Evolutionary conservation across 2,888 invertebrate species (phyloP).

Genomic region (Caenorhabditis uteleia): DNA sequence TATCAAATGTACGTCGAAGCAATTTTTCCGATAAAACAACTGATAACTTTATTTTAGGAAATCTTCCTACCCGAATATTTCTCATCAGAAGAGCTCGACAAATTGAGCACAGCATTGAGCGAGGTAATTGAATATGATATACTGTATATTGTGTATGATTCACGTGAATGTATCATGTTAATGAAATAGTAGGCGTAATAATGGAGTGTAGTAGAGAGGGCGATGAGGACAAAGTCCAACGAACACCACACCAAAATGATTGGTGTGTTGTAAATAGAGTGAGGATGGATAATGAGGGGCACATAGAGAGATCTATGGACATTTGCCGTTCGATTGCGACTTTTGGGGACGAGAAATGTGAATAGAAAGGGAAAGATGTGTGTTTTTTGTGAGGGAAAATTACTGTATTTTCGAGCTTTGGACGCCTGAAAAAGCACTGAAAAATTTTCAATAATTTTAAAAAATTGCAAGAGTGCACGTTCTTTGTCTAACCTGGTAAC

Average conservation of each 20-base stretch:
- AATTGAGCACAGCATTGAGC: constrained; percentile 64
- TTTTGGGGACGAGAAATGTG: too few species aligned
- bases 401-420: too few species aligned
- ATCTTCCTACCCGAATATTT: constrained; percentile 35
- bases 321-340: too few species aligned
- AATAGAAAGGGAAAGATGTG: too few species aligned
- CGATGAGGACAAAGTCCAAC: neutral
- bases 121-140: constrained; percentile 50
- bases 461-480: too few species aligned
- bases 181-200: too few species aligned
- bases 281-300: too few species aligned
- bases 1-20: constrained; percentile 30
- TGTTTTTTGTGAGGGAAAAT: too few species aligned
- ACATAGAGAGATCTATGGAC: too few species aligned
- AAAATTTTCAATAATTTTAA: too few species aligned
- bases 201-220: neutral
- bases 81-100: constrained; percentile 66
- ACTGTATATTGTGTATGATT: neutral
- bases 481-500: too few species aligned
- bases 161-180: neutral
- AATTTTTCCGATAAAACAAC: neutral
- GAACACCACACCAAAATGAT: neutral
- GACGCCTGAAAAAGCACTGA: too few species aligned
- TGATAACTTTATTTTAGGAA: constrained; percentile 24
- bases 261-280: constrained; percentile 13